Conservation (phyloP, 2,113 vertebrate genomes). For the Otolemur garnettii region DNA sequence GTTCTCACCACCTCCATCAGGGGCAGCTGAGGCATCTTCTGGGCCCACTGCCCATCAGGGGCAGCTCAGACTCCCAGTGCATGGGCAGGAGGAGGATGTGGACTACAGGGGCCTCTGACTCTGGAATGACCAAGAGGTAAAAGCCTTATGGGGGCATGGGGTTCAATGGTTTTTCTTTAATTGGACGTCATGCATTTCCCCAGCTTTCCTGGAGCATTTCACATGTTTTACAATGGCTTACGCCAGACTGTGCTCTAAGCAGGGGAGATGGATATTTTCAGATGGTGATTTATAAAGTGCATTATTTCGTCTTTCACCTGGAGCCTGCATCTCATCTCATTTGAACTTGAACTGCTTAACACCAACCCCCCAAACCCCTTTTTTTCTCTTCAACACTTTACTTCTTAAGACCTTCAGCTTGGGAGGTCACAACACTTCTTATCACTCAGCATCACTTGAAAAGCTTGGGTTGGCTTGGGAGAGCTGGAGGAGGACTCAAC, state of each 20-base stretch:
- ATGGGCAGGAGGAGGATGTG: too few relatives aligned
- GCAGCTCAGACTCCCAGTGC: neutral
- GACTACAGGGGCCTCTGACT: neutral
- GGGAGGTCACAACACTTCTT: neutral
- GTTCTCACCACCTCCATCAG: neutral
- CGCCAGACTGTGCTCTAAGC: neutral
- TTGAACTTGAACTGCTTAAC: constrained; percentile 36
- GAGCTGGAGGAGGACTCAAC: neutral
- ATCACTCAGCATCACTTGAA: neutral
- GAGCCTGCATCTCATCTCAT: neutral
- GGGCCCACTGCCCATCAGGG: neutral
- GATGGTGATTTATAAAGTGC: too few relatives aligned
- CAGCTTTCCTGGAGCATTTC: neutral
- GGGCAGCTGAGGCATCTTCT: neutral
- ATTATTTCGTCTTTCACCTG: neutral
- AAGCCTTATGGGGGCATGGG: neutral
- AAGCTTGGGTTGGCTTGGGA: neutral
- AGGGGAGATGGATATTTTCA: neutral
- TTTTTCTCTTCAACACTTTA: neutral
- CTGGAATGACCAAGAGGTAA: neutral
- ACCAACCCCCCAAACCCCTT: neutral
- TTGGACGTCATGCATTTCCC: too few relatives aligned
- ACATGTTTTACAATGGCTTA: accelerated
- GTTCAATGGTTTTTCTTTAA: neutral
- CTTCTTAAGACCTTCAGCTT: neutral